Evolutionary conservation across 2,113 vertebrate species (phyloP), one percentile per base, ranked within the genome.

Genomic region (Tetrax tetrax): DNA sequence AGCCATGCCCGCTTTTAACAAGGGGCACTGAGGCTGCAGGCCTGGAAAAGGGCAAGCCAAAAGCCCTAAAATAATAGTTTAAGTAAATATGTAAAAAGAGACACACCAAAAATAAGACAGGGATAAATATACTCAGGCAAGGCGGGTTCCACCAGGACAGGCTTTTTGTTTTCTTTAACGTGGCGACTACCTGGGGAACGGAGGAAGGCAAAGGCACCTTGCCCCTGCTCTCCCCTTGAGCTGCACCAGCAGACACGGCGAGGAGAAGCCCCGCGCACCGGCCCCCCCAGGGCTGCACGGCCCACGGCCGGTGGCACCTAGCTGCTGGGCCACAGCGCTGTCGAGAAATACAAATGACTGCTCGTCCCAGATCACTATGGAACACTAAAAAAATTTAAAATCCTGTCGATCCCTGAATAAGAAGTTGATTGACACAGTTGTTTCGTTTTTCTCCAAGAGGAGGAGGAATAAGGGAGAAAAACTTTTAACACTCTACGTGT

Each of bases 331-430:
- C 96, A 68, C 91, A 96, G 95, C 4, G 27, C 71, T 79, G 89
- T 83, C 9, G 29, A 90, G 97, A 81, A 96, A 96, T 93, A 95
- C 92, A 64, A 97, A 96, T 63, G 92, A 92, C 74, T 78, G 94
- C 89, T 96, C 59, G 45, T 98, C 98, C 95, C 48, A 92, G 93
- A 90, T 97, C 95, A 17, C 90, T 96, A 86, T 2, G 35, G 95
- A 98, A 97, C 93, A 86, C 64, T 97, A 98, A 92, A 98, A 98
- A 98, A 97, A 96, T 94, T 79, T 96, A 97, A 98, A 98, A 98
- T 98, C 97, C 98, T 97, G 97, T 98, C 95, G 97, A 98, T 98
- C 98, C 98, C 98, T 98, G 98, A 98, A 98, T 98, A 97, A 97
- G 96, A 98, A 96, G 97, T 60, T 97, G 97, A 97, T 97, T 97